Conservation (phyloP, 2,113 vertebrate species). For the Austrofundulus limnaeus region DNA sequence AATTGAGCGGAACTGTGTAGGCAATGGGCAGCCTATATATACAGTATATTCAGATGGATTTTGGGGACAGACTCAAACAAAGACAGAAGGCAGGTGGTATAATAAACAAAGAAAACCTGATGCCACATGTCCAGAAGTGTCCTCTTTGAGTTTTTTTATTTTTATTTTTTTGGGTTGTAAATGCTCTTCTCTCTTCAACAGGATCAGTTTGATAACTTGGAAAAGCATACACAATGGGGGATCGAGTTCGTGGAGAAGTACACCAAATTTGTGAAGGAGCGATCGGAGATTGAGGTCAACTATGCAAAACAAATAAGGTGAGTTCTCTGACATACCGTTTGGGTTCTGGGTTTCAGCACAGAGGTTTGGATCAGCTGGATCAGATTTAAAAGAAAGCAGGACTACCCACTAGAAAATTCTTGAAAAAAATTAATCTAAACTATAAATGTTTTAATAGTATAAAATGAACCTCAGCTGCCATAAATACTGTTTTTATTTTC, state of each 20-base stretch:
- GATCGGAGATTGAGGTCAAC: slow-evolving; percentile 93
- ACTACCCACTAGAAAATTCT: slow-evolving; percentile 39
- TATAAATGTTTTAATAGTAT: no score
- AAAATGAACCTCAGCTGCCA: no score
- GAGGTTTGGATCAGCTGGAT: slow-evolving; percentile 16
- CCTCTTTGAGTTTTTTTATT: background rate
- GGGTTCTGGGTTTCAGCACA: background rate
- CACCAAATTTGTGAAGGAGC: slow-evolving; percentile 96
- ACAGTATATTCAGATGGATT: no score
- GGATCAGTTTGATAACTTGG: slow-evolving; percentile 98
- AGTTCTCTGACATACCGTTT: slow-evolving; percentile 52
- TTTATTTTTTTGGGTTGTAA: background rate
- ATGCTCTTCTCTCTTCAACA: slow-evolving; percentile 59
- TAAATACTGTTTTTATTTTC: no score
- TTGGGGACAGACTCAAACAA: no score
- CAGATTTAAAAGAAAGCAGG: slow-evolving; percentile 5
- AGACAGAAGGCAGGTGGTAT: no score
- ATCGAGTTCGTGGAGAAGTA: slow-evolving; percentile 95
- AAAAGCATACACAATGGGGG: slow-evolving; percentile 95
- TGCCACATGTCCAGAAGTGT: no score
- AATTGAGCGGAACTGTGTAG: no score
- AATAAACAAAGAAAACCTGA: no score
- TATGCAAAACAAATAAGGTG: slow-evolving; percentile 99
- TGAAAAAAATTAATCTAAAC: no score
- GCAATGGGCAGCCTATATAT: no score